Conservation (phyloP, 2,888 invertebrate species). For the Athrips mouffetella region DNA sequence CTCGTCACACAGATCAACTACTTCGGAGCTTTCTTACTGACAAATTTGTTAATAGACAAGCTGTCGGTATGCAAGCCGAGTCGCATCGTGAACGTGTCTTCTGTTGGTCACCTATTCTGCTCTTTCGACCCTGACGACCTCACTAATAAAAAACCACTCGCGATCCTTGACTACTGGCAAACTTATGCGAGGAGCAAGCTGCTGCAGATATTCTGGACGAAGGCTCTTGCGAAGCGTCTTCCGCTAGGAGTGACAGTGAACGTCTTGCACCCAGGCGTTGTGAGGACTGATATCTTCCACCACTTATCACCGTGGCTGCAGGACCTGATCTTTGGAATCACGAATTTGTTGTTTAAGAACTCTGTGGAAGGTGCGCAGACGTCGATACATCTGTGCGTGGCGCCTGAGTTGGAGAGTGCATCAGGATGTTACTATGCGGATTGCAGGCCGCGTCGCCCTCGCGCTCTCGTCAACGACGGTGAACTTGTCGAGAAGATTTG, state of each 20-base stretch:
- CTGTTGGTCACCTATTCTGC: constrained; percentile 44
- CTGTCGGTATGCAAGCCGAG: constrained; percentile 56
- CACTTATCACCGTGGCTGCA: constrained; percentile 63
- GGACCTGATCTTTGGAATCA: constrained; percentile 72
- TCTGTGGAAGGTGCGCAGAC: constrained; percentile 89
- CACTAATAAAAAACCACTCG: constrained; percentile 21
- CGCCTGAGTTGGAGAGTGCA: constrained; percentile 82
- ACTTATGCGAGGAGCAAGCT: constrained; percentile 73
- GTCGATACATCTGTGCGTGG: constrained; percentile 83
- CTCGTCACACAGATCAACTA: constrained; percentile 82
- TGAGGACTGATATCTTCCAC: constrained; percentile 87
- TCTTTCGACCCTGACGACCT: constrained; percentile 68
- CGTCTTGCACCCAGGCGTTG: constrained; percentile 89
- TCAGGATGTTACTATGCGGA: constrained; percentile 88
- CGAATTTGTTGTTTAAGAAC: constrained; percentile 82
- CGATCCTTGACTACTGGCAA: constrained; percentile 22
- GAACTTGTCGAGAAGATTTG: constrained; percentile 86
- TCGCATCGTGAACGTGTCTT: constrained; percentile 65
- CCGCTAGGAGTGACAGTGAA: constrained; percentile 84
- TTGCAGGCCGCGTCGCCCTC: constrained; percentile 79
- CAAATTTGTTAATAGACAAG: constrained; percentile 70
- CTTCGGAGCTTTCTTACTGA: constrained; percentile 83
- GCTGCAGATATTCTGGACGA: constrained; percentile 58
- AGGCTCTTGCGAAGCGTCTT: constrained; percentile 55
- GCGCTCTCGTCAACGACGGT: constrained; percentile 77